Conservation (phyloP, 2,113 vertebrate species). For the Oostethus manadensis region DNA sequence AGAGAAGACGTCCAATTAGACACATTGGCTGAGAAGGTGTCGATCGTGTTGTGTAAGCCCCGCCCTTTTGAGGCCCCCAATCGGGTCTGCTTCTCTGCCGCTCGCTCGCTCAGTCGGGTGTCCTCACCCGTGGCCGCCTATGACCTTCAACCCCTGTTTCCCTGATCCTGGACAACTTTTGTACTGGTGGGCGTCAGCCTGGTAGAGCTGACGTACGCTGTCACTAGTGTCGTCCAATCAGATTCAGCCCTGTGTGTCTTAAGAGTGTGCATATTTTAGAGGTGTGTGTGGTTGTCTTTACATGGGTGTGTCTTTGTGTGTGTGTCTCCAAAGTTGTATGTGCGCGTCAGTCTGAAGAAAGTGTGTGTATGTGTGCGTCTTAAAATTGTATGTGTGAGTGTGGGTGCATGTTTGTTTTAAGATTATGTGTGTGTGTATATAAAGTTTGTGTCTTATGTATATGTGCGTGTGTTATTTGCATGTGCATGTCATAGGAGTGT, state of each 20-base stretch:
- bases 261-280: background rate
- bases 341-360: no score
- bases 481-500: no score
- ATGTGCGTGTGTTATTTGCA: no score
- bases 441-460: no score
- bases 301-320: background rate
- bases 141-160: conserved; percentile 1
- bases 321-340: background rate
- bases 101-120: conserved; percentile 8
- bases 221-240: conserved; percentile 17
- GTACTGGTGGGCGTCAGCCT: conserved; percentile 2
- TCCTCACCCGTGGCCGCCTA: conserved; percentile 15
- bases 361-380: no score
- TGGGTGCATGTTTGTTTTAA: no score
- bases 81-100: conserved; percentile 6
- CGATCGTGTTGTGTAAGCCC: no score
- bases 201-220: conserved; percentile 6
- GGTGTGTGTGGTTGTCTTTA: background rate
- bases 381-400: no score
- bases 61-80: no score
- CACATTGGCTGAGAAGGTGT: no score
- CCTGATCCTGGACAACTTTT: background rate
- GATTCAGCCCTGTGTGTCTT: background rate
- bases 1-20: conserved; percentile 16
- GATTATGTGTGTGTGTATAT: no score